Base-by-base conservation (phyloP, 1,140 invertebrate genomes). In the Caenorhabditis brenneri region DNA sequence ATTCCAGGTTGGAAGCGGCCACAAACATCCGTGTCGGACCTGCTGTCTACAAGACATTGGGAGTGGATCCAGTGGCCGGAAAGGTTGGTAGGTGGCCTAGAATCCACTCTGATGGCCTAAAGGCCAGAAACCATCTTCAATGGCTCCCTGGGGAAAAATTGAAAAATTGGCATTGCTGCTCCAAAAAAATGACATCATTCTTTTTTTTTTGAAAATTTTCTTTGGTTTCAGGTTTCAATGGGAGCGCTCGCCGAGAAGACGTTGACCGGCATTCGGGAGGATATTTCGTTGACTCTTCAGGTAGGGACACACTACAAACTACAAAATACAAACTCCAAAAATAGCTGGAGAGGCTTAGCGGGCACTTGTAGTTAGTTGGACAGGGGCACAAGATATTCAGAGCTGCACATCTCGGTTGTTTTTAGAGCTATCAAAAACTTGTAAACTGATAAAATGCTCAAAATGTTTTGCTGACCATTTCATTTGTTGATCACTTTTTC, bases 1-100 rank as follows among this genome's bases (percentile, higher is more conserved):
- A 80, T 49, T 88, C 83, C 79, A 88, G 89, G 48, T 74, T 89
- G 31, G 84, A 83, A 29, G 86, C 87, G 9, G 88, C 85, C 7
- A 85, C 86, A 3, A 88, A 88, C 48, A 36, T 88, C 15, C 80
- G 81, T 22, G 79, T 80, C 31, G 84, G 53, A 19, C 51, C 84
- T 4, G 55, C 84, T 22, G 58, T 85, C 42, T 85, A 81, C 84
- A 81, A 80, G 22, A 85, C 84, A 19, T 58, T 85, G 24, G 84
- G 84, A 12, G 84, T 85, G 10, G 79, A 81, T 74, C 84, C 84
- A 7, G 24, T 53, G 4, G 48, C 58, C 19, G 79, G 60, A 27
- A 85, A 85, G 84, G 84, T 85, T 12, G 10, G 48, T 42, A 12
- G n/a, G n/a, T n/a, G n/a, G n/a, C n/a, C n/a, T n/a, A n/a, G n/a